These are phyloP conservation scores for Stramonita haemastoma DNA, from an alignment of 2,888 invertebrate species.

Conservation along the genomic window DNA sequence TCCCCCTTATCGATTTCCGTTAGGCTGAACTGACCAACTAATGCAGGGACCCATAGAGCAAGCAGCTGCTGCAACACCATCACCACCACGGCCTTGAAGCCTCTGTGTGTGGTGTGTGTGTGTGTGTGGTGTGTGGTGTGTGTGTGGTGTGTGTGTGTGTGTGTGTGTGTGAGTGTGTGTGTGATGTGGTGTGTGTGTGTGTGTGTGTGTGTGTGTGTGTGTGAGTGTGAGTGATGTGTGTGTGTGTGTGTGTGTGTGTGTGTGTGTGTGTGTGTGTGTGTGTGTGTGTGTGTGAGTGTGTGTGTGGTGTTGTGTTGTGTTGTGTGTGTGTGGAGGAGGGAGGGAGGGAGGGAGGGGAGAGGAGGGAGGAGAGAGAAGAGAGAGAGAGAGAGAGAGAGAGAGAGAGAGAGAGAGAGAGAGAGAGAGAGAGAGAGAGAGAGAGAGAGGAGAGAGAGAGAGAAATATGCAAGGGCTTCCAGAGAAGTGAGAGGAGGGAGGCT, in stretches of 20 bases:
- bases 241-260: not conserved
- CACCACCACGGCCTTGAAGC: too few species aligned
- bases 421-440: not conserved
- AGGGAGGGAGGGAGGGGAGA: not conserved
- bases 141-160: not conserved
- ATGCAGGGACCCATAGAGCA: too few species aligned
- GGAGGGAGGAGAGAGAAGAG: conserved; percentile 3
- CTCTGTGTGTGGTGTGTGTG: not conserved
- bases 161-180: not conserved
- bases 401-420: conserved; percentile 31
- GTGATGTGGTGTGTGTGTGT: not conserved
- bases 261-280: not conserved
- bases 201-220: conserved; percentile 5
- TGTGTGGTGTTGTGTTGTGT: not conserved
- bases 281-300: not conserved
- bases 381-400: conserved; percentile 7
- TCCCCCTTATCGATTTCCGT: not conserved
- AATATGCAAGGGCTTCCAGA: not conserved
- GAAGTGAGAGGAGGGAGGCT: not conserved
- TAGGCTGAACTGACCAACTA: not conserved
- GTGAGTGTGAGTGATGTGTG: not conserved
- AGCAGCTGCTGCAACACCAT: too few species aligned
- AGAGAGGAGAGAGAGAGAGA: not conserved
- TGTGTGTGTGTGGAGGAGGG: not conserved
- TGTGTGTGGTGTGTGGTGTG: conserved; percentile 6